Conservation (phyloP, 2,797 vertebrate genomes). For the Hypotaenidia philippensis region DNA sequence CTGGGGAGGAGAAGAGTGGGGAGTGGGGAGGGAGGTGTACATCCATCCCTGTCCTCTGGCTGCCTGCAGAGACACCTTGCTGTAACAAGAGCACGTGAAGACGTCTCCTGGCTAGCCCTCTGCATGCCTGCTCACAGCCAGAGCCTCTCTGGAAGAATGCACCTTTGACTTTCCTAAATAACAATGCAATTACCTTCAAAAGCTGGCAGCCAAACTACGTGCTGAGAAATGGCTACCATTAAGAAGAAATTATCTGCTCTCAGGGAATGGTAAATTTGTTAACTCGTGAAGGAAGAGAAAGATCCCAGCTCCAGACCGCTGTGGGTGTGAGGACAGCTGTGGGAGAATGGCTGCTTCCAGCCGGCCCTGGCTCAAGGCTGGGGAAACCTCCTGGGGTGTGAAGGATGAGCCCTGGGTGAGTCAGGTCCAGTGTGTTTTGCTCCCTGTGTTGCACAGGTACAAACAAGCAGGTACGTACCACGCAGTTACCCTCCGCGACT, state of each 20-base stretch:
- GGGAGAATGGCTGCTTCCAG: not conserved
- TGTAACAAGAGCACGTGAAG: not conserved
- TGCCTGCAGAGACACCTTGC: conserved; percentile 55
- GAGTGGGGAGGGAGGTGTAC: not conserved
- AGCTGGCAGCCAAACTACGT: conserved; percentile 72
- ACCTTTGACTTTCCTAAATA: conserved; percentile 76
- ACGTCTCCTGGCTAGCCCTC: not conserved
- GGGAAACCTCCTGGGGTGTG: not conserved
- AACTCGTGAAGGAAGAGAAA: conserved; percentile 42
- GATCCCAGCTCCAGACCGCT: not conserved
- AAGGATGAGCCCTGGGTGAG: not conserved
- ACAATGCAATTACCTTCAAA: conserved; percentile 76
- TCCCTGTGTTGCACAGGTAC: not conserved
- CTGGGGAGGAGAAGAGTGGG: not conserved
- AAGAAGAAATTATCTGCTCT: conserved; percentile 76
- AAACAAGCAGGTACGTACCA: not conserved
- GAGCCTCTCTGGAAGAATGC: conserved; percentile 60
- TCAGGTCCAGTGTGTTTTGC: not conserved
- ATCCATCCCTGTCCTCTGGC: conserved; percentile 18
- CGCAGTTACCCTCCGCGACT: fast-evolving
- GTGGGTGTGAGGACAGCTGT: not conserved
- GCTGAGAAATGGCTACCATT: conserved; percentile 75
- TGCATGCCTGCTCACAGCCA: not conserved
- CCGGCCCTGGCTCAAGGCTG: not conserved
- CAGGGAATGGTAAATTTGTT: conserved; percentile 68